Evolutionary conservation across 2,113 vertebrate genomes (phyloP), one percentile per base, ranked within the genome.

Genomic region (Strix uralensis): DNA sequence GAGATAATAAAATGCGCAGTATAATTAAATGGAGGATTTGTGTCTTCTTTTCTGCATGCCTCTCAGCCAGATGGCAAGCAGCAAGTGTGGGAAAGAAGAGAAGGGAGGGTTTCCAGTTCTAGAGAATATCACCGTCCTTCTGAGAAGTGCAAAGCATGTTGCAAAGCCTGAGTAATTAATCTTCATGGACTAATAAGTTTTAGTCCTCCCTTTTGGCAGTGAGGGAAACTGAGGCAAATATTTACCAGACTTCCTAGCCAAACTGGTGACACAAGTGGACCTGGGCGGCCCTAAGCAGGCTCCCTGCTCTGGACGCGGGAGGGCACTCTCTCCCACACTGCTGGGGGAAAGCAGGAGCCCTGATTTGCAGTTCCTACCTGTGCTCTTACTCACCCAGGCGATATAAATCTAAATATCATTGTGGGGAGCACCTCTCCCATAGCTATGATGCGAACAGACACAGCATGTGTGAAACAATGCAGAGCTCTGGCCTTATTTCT

Each of bases 1-100:
- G 86, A 95, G 91, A 75, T 88, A 95, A 96, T 93, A 94, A 95
- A 96, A 74, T 74, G 83, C 22, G 22, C 89, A 92, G 81, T 44
- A 62, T 70, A 93, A 96, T 91, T 90, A 95, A 96, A 83, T 8
- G 47, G 75, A 92, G 85, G 82, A 84, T 88, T 93, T 66, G 67
- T 78, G 92, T 42, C 61, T 22, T 71, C 71, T 90, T 58, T 58
- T 58, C 73, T 52, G 69, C 46, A 5, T 61, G 92, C 82, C 57
- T 80, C 69, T 86, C 71, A 90, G 85, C 72, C 84, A 86, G 79
- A 95, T 75, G 91, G 92, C 87, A 83, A 73, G 77, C 75, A 22
- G 88, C 74, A 59, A 85, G 86, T 30, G 67, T 73, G 92, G 44
- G 79, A 87, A 96, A 95, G 77, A 27, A 54, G 59, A 69, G 59